These are phyloP conservation scores for Aethina tumida DNA, from an alignment of 1,140 invertebrate species.

Conservation along the genomic window DNA sequence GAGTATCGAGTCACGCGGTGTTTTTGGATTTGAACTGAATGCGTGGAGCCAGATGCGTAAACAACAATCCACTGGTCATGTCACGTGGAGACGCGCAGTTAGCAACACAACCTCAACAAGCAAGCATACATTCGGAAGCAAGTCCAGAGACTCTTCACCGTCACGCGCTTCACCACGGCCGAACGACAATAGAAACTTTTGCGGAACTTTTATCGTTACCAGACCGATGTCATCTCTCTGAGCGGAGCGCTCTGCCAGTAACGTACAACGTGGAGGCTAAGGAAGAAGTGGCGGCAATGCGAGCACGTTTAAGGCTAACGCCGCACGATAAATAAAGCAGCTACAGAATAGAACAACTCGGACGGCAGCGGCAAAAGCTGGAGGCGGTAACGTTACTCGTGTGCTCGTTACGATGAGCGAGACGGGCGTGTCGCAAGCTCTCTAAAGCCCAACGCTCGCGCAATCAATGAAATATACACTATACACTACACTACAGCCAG, in stretches of 20 bases:
- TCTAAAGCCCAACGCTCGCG: conserved; percentile 34
- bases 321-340: conserved; percentile 37
- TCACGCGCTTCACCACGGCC: too few relatives aligned
- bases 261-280: too few relatives aligned
- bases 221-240: too few relatives aligned
- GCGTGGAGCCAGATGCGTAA: conserved; percentile 27
- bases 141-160: too few relatives aligned
- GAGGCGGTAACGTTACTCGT: conserved; percentile 35
- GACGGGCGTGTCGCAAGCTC: conserved; percentile 35
- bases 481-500: neutral
- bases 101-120: too few relatives aligned
- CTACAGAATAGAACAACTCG: conserved; percentile 34
- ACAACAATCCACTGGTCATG: conserved; percentile 30
- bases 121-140: too few relatives aligned
- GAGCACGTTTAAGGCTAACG: conserved; percentile 32
- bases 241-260: too few relatives aligned
- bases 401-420: conserved; percentile 24
- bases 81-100: conserved; percentile 25
- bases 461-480: conserved; percentile 35
- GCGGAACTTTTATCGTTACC: too few relatives aligned
- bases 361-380: conserved; percentile 29
- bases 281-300: conserved; percentile 6
- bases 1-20: too few relatives aligned
- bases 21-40: too few relatives aligned
- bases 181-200: too few relatives aligned